Evolutionary conservation across 2,888 invertebrate species (phyloP).

Genomic region (Agriotes lineatus): DNA sequence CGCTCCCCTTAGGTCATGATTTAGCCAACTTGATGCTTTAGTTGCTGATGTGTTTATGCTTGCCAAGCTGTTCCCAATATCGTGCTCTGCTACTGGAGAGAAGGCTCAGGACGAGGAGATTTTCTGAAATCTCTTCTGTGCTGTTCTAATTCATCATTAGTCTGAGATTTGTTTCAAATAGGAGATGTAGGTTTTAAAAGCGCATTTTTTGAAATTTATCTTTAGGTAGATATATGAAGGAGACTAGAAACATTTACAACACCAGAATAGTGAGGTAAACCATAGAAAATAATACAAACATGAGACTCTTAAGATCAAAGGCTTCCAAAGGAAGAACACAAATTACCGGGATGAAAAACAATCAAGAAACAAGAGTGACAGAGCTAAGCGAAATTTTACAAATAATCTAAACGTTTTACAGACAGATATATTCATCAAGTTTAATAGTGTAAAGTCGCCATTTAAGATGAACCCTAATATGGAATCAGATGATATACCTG

Average conservation of each 20-base stretch:
- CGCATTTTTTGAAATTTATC: no score
- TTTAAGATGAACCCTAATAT: background rate
- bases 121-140: no score
- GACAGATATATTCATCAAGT: background rate
- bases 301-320: background rate
- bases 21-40: slow-evolving; percentile 53
- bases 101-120: no score
- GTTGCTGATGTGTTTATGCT: slow-evolving; percentile 54
- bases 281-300: slow-evolving; percentile 12
- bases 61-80: slow-evolving; percentile 47
- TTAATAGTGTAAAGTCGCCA: background rate
- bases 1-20: slow-evolving; percentile 54
- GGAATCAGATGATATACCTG: slow-evolving; percentile 6
- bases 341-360: background rate
- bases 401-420: no score
- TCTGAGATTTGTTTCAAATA: no score
- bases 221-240: no score
- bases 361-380: background rate
- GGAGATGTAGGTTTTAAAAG: no score
- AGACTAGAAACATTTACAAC: background rate
- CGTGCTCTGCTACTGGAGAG: no score
- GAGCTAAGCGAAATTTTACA: slow-evolving; percentile 4
- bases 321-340: slow-evolving; percentile 13
- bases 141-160: no score
- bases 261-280: background rate